Evolutionary conservation across 2,797 vertebrate species (phyloP).

Genomic region (Pangasius mekongensis): DNA sequence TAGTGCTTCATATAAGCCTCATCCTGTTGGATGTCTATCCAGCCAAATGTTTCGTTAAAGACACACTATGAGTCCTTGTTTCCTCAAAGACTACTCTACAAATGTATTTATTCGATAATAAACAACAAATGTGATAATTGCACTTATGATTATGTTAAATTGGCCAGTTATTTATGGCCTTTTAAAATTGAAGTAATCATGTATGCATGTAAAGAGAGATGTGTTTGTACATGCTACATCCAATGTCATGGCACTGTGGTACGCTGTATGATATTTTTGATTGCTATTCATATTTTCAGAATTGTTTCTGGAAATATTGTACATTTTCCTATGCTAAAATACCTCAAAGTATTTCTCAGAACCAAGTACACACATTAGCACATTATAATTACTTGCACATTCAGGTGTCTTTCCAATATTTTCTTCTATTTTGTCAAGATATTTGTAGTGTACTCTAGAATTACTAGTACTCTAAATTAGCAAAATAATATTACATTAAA

Average conservation of each 20-base stretch:
- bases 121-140: background rate
- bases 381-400: background rate
- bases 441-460: background rate
- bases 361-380: background rate
- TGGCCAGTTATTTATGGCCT: background rate
- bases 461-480: too few species aligned
- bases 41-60: background rate
- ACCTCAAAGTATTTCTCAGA: background rate
- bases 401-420: background rate
- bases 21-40: background rate
- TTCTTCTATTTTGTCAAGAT: background rate
- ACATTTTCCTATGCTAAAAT: background rate
- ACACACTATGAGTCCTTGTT: background rate
- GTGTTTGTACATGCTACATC: background rate
- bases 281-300: background rate
- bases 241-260: background rate
- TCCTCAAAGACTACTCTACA: too few species aligned
- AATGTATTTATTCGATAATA: background rate
- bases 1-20: background rate
- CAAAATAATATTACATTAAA: background rate
- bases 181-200: background rate
- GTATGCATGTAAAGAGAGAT: background rate
- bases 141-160: background rate
- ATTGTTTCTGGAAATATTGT: background rate
- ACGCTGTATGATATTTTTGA: background rate